Conservation (phyloP, 2,797 vertebrate species). For the Podarcis siculus region DNA sequence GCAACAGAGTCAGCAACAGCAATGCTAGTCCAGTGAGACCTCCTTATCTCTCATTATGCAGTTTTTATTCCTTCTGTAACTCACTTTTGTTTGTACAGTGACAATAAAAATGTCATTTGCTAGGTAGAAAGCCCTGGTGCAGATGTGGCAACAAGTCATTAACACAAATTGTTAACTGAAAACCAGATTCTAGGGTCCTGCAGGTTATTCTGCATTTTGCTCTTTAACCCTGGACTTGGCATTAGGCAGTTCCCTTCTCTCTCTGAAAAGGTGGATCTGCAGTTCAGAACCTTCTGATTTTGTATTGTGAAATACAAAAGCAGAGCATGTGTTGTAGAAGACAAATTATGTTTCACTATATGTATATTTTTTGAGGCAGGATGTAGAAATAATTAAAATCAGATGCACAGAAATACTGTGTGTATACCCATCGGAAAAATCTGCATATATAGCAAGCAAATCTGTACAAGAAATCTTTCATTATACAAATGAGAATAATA, state of each 20-base stretch:
- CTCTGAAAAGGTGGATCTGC: background rate
- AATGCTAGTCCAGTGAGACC: background rate
- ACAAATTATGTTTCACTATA: background rate
- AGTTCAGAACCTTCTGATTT: conserved; percentile 21
- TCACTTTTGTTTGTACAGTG: conserved; percentile 19
- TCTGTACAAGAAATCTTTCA: background rate
- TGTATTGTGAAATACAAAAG: background rate
- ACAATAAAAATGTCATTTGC: conserved; percentile 37
- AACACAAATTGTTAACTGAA: conserved; percentile 19
- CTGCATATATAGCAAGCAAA: background rate
- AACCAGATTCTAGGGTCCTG: background rate
- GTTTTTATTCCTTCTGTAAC: conserved; percentile 9
- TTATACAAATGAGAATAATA: background rate
- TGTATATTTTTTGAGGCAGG: background rate
- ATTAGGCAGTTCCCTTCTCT: conserved; percentile 19
- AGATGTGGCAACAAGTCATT: conserved; percentile 1
- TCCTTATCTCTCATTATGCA: background rate
- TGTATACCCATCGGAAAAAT: background rate
- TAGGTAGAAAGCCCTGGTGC: conserved; percentile 9
- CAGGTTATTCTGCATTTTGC: conserved; percentile 35
- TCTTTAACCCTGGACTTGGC: background rate
- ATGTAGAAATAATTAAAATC: conserved; percentile 2
- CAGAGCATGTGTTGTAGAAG: background rate
- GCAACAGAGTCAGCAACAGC: background rate
- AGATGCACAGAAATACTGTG: background rate